Evolutionary conservation across 2,888 invertebrate species (phyloP).

Genomic region (Aradus depressus): DNA sequence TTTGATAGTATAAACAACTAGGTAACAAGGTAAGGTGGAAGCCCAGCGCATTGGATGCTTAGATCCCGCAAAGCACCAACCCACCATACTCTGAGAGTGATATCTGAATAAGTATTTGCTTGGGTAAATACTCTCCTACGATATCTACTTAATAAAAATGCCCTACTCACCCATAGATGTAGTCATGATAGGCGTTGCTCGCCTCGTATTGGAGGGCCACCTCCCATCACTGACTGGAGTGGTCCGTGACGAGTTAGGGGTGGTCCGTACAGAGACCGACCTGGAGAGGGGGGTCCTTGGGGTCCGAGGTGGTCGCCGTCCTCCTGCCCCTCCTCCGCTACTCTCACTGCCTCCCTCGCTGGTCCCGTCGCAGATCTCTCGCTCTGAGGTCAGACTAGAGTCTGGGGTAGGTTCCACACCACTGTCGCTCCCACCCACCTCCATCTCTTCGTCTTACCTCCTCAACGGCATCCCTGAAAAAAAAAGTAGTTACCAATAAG

Average conservation of each 20-base stretch:
- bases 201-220: constrained; percentile 46
- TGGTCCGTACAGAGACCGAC: constrained; percentile 41
- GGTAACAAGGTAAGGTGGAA: too few relatives aligned
- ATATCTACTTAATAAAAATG: too few relatives aligned
- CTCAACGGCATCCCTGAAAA: constrained; percentile 6
- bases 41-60: neutral
- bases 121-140: too few relatives aligned
- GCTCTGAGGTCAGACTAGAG: constrained; percentile 60
- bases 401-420: constrained; percentile 70
- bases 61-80: neutral
- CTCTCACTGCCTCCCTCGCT: constrained; percentile 68
- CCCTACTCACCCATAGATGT: too few relatives aligned
- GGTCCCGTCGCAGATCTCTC: constrained; percentile 42
- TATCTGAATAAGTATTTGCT: too few relatives aligned
- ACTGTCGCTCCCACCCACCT: constrained; percentile 61
- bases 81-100: too few relatives aligned
- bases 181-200: constrained; percentile 25
- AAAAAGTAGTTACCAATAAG: too few relatives aligned
- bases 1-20: too few relatives aligned
- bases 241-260: constrained; percentile 28
- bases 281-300: constrained; percentile 36
- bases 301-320: constrained; percentile 16
- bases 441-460: constrained; percentile 8
- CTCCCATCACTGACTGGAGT: constrained; percentile 48
- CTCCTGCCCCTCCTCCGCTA: constrained; percentile 33